Evolutionary conservation across 1,140 invertebrate species (phyloP), one percentile per base, ranked within the genome.

Genomic region (Prorops nasuta): DNA sequence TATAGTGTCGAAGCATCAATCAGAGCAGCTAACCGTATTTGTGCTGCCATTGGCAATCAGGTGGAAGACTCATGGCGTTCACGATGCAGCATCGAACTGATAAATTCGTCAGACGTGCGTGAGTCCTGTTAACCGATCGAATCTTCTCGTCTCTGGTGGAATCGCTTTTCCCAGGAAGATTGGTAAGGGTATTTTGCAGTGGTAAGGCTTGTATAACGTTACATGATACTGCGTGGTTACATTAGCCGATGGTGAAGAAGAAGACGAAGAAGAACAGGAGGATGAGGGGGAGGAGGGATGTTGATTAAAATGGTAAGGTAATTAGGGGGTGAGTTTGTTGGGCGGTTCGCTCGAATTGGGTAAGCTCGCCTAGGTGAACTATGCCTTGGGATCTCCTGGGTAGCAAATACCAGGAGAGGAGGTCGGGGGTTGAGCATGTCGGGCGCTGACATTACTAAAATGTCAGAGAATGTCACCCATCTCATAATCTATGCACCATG

Each of bases 401-500:
- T 60, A 66, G 57, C 62, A 64, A 66, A 66, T 66, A 63, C 63
- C 63, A 61, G 43, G 58, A 56, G 42, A 56, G 17, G 38, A 34
- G 43, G 42, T 28, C 53, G 58, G 51, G 37, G 54, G 59, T 60
- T 28, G 24, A 12, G 6, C 12, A 28, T 6, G 24, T 28, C n/a
- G 6, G 7, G 44, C 44, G 66, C 56, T 61, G 70, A 71, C 69
- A 70, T 74, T 71, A 72, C 69, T 65, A 56, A 72, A 71, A 72
- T 71, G 71, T 73, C 72, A 72, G 63, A 70, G 66, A 72, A 71
- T 72, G 71, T 73, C 72, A 72, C 63, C 68, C 63, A 63, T 67
- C 65, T 63, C 62, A 66, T 63, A 66, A 65, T 66, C 64, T 56
- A 66, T 64, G 57, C 47, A 43, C 56, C 52, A 51, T 47, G 52